A percentile compares a stretch with the other conserved stretches of the same genome.
Conservation (phyloP, 2,113 vertebrate species). For the Mirounga angustirostris region DNA sequence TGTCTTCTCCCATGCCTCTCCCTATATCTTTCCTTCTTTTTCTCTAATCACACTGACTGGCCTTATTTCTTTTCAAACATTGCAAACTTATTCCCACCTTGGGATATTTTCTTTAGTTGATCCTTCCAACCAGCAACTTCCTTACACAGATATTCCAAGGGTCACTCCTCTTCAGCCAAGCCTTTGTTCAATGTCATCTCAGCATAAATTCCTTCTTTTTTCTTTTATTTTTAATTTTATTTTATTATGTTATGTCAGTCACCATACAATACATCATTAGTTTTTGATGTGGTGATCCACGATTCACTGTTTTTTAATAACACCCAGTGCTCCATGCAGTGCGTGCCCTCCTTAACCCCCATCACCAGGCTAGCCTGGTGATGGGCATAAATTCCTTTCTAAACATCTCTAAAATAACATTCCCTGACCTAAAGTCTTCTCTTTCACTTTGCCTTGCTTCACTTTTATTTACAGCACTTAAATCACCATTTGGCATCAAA, state of each 20-base stretch:
- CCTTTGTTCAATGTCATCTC: not conserved
- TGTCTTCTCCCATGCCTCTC: not conserved
- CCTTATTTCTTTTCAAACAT: not conserved
- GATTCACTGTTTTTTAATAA: no score
- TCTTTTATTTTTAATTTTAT: no score
- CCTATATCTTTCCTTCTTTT: not conserved
- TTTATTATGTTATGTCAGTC: no score
- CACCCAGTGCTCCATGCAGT: no score
- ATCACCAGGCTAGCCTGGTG: no score
- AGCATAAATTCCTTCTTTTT: not conserved
- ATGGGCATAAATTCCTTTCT: not conserved
- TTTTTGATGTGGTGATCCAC: no score
- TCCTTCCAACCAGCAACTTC: not conserved
- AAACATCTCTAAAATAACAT: not conserved
- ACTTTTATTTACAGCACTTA: slow-evolving; percentile 18
- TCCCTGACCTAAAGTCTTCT: not conserved
- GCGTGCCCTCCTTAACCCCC: no score
- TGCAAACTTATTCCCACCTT: not conserved
- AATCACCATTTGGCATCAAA: not conserved
- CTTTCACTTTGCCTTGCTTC: not conserved
- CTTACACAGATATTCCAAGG: not conserved
- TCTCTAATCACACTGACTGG: not conserved
- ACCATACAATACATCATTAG: no score
- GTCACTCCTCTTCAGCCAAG: not conserved
- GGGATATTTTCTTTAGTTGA: not conserved